Conservation (phyloP, 2,113 vertebrate genomes). For the Ceyx margarethae region DNA sequence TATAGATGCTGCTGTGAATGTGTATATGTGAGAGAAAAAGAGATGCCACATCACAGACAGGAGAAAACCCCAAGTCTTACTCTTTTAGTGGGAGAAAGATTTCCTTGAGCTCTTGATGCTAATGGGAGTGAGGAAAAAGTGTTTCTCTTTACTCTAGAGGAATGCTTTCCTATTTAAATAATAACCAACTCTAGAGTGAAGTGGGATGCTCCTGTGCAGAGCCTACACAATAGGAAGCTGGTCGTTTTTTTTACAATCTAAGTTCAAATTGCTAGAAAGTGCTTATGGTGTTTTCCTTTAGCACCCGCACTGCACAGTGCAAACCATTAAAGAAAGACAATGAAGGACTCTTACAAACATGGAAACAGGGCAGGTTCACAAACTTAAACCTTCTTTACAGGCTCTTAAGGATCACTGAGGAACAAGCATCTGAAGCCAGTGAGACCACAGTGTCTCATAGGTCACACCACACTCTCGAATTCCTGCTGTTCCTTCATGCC, state of each 20-base stretch:
- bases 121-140: background rate
- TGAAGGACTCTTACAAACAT: background rate
- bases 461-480: background rate
- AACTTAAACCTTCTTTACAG: background rate
- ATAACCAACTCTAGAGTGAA: slow-evolving; percentile 23
- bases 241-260: background rate
- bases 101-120: background rate
- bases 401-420: background rate
- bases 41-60: background rate
- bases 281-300: background rate
- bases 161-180: slow-evolving; percentile 59
- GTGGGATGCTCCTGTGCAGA: slow-evolving; percentile 12
- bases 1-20: background rate
- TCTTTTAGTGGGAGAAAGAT: background rate
- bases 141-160: slow-evolving; percentile 32
- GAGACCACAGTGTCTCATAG: background rate
- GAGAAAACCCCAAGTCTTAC: background rate
- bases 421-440: background rate
- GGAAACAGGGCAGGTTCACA: background rate
- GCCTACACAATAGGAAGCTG: background rate
- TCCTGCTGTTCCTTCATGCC: background rate
- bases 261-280: background rate
- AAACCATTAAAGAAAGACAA: background rate
- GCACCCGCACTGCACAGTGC: background rate
- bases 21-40: background rate